These are phyloP conservation scores for Caiman crocodilus DNA, from an alignment of 2,797 vertebrate species.

Conservation along the genomic window DNA sequence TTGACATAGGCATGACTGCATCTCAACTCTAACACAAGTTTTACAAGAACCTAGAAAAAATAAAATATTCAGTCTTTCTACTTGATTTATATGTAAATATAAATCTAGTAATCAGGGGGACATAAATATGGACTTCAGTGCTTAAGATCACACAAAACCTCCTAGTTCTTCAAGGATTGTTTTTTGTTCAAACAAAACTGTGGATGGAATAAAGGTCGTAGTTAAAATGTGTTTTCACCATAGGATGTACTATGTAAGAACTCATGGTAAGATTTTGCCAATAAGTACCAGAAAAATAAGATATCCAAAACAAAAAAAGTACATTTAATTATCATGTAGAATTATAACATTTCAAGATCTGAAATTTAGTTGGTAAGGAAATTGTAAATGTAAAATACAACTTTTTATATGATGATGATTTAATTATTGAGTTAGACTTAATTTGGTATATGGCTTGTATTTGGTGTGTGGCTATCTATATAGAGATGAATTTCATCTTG, in stretches of 20 bases:
- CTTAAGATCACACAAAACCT: not conserved
- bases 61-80: conserved; percentile 36
- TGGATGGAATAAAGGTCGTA: not conserved
- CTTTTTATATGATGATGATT: not conserved
- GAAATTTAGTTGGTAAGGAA: not conserved
- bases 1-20: not conserved
- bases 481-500: not conserved
- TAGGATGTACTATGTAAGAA: not conserved
- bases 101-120: not conserved
- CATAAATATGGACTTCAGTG: not conserved
- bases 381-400: no score
- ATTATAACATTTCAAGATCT: not conserved
- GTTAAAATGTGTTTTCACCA: no score
- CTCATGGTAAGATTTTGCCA: not conserved
- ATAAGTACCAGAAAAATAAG: not conserved
- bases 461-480: not conserved
- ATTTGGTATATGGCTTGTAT: not conserved
- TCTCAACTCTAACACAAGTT: not conserved
- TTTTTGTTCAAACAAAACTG: not conserved
- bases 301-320: not conserved
- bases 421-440: not conserved
- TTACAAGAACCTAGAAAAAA: not conserved
- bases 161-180: not conserved
- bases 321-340: not conserved
- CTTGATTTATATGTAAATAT: conserved; percentile 3